Percentiles rank a stretch among this genome's conserved stretches.
phyloP scores from a whole-genome alignment of 2,888 invertebrate species.

The Andrena flavipes region DNA sequence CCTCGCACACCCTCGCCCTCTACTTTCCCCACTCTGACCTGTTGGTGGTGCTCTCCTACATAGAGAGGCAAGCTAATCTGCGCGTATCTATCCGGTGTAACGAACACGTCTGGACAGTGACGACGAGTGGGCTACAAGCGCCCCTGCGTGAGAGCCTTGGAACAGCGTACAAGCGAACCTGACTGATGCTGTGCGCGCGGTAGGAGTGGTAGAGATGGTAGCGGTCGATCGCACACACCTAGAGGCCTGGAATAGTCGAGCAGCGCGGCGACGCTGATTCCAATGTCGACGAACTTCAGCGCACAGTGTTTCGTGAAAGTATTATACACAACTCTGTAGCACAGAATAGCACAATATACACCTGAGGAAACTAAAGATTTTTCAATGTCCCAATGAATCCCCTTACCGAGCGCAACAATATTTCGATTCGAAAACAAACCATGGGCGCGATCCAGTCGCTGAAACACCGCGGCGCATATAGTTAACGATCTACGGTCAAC shows the following conservation, averaged over 20 bases:
- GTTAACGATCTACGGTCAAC: constrained; percentile 2
- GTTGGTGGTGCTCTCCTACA: background rate
- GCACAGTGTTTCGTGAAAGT: background rate
- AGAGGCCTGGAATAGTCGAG: constrained; percentile 11
- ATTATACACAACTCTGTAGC: background rate
- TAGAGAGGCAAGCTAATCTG: constrained; percentile 34
- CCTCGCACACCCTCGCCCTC: constrained; percentile 31
- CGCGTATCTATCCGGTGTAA: constrained; percentile 28
- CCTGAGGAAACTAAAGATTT: background rate
- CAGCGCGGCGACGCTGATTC: constrained; percentile 19
- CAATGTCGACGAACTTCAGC: constrained; percentile 4
- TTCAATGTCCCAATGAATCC: too few relatives aligned
- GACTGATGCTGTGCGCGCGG: constrained; percentile 45
- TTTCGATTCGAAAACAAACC: too few relatives aligned
- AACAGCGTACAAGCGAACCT: constrained; percentile 7
- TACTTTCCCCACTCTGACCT: background rate
- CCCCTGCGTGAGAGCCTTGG: constrained; percentile 27
- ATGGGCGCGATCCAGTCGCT: background rate
- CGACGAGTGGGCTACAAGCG: constrained; percentile 49
- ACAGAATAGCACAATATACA: background rate
- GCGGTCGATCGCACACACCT: constrained; percentile 49
- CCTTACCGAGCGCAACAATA: too few relatives aligned
- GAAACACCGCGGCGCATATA: background rate
- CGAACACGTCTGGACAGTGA: constrained; percentile 37
- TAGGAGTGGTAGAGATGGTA: constrained; percentile 45